Conservation (phyloP, 2,113 vertebrate species). For the Ptilorrhoa leucosticta region DNA sequence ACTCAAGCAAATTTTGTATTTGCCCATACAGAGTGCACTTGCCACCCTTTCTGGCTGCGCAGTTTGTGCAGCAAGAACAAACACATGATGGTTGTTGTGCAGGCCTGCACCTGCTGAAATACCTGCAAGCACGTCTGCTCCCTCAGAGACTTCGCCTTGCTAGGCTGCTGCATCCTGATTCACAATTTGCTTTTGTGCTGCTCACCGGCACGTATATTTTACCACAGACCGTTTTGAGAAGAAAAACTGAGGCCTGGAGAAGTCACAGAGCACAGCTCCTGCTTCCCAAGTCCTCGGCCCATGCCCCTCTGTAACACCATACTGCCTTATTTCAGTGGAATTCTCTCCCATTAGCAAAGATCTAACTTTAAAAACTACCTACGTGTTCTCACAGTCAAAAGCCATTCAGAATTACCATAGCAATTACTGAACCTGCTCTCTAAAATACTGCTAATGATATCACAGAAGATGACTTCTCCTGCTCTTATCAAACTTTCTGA, state of each 20-base stretch:
- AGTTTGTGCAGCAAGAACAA: background rate
- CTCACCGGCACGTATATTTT: background rate
- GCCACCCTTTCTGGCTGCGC: background rate
- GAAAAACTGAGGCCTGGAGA: background rate
- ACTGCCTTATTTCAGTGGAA: background rate
- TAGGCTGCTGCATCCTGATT: background rate
- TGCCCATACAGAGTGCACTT: background rate
- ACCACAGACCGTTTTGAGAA: background rate
- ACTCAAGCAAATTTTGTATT: background rate
- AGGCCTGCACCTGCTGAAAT: background rate
- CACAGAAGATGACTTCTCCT: slow-evolving; percentile 30
- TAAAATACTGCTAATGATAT: slow-evolving; percentile 46
- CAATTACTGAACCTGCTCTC: slow-evolving; percentile 43
- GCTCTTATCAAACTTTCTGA: slow-evolving; percentile 58
- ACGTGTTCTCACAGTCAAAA: slow-evolving; percentile 6
- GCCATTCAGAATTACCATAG: slow-evolving; percentile 38
- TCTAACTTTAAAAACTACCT: slow-evolving; percentile 11
- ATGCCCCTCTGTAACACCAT: background rate
- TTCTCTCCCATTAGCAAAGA: background rate
- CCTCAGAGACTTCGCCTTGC: background rate
- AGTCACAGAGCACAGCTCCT: background rate
- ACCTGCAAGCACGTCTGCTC: background rate
- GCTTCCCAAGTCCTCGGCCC: background rate
- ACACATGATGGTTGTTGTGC: fast-evolving
- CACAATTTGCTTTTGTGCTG: background rate